A percentile compares a stretch with the other conserved stretches of the same genome.
phyloP scores from a whole-genome alignment of 2,113 vertebrate species.

The Falcunculus frontatus region DNA sequence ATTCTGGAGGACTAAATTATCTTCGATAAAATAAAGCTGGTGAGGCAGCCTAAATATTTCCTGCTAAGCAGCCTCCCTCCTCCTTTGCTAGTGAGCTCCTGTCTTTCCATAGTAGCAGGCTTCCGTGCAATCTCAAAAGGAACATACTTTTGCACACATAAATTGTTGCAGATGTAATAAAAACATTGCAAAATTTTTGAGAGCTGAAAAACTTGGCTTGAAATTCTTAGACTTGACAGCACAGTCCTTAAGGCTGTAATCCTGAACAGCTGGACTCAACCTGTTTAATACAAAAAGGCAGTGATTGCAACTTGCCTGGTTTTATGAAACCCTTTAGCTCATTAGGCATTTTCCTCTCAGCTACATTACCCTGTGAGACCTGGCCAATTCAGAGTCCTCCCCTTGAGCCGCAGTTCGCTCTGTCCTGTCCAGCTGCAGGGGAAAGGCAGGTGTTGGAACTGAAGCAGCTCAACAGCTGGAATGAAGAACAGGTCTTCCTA shows the following conservation, averaged over 20 bases:
- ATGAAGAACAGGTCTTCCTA: not conserved
- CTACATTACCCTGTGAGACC: not conserved
- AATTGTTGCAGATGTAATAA: not conserved
- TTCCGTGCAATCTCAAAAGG: not conserved
- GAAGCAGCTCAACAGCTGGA: not conserved
- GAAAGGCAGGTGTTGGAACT: not conserved
- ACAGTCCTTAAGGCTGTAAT: constrained; percentile 3
- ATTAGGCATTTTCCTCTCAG: not conserved
- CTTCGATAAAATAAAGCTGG: not conserved
- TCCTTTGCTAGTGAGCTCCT: not conserved
- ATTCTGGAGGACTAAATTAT: not conserved
- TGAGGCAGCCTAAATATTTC: not conserved
- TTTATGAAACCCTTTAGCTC: not conserved
- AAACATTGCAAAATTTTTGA: not conserved
- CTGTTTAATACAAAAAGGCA: not conserved
- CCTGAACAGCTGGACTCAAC: constrained; percentile 13
- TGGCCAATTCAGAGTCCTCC: not conserved
- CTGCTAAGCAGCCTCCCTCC: not conserved
- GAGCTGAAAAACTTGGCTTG: constrained; percentile 14
- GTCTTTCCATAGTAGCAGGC: not conserved
- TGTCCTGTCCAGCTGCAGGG: not conserved
- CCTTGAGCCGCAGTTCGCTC: not conserved
- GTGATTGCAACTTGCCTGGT: not conserved
- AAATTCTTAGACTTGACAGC: constrained; percentile 3
- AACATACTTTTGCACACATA: not conserved